Evolutionary conservation across 2,888 invertebrate species (phyloP), one percentile per base, ranked within the genome.

Genomic region (Microctonus aethiopoides): DNA sequence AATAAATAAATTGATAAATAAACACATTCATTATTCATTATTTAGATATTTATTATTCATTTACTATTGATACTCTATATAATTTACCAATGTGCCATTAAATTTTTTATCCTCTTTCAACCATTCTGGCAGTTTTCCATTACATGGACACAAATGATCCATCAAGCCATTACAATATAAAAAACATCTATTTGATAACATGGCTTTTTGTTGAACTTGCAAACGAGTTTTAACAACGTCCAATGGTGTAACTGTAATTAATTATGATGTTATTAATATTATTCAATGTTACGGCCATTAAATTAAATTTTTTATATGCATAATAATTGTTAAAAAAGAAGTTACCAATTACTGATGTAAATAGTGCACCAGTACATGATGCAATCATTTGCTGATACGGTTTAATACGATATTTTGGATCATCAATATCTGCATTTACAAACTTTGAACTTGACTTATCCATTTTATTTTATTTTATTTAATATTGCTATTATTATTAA

Each of bases 161-260:
- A 99, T 99, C 11, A 99, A 88, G 0, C 99, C 99, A 89, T 99
- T 99, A 85, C 97, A 97, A 87, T 97, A 99, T 7, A 99, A 88
- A 85, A 96, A 99, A 87, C 98, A 98, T 87, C 94, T 94, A 77
- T 95, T 94, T 9, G 93, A 92, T 5, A 92, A 87, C 77, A 94
- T 85, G 0, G 93, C 92, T 80, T 95, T 96, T 81, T 95, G 94
- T 86, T 99, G 99, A 2, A 96, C 93, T 88, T 99, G 99, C 51
- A 99, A 89, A 61, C 99, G 91, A 74, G 98, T 97, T 89, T 99
- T 99, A 0, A 99, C 95, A n/a, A 99, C 99, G 89, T 99, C 99
- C 77, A 99, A 88, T 0, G 99, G 99, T 0, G 99, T 99, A 88
- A 99, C 98, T 70, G 87, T n/a, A n/a, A n/a, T n/a, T n/a, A n/a